These are phyloP conservation scores for Pseudopipra pipra DNA, from an alignment of 2,113 vertebrate genomes.

Conservation along the genomic window DNA sequence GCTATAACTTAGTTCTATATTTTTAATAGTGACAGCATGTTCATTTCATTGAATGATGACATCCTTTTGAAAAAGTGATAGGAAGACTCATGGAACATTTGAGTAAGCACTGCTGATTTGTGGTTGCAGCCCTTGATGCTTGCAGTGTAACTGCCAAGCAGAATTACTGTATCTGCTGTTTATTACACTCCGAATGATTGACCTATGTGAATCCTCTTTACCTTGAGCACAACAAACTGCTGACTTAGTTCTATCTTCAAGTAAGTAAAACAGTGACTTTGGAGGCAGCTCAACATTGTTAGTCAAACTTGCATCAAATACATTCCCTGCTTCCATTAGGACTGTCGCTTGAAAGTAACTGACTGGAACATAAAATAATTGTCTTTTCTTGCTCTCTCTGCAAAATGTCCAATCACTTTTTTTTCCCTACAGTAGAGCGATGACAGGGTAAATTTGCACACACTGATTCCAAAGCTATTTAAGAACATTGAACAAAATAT, in stretches of 20 bases:
- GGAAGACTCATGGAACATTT: constrained; percentile 43
- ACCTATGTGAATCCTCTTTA: constrained; percentile 43
- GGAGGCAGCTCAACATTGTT: constrained; percentile 26
- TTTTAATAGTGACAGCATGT: constrained; percentile 12
- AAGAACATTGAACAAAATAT: not conserved
- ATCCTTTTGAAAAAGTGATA: constrained; percentile 28
- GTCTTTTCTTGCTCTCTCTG: constrained; percentile 20
- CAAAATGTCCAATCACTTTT: not conserved
- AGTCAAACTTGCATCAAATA: constrained; percentile 8
- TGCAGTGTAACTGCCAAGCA: constrained; percentile 24
- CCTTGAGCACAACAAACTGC: constrained; percentile 43
- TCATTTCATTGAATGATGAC: constrained; percentile 35
- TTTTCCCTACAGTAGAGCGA: not conserved
- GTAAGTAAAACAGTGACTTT: constrained; percentile 40
- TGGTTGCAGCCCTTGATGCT: not conserved
- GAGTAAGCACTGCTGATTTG: constrained; percentile 53
- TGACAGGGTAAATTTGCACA: not conserved
- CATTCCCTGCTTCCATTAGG: constrained; percentile 14
- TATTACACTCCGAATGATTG: constrained; percentile 48
- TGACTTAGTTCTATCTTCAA: constrained; percentile 33
- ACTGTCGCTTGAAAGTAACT: constrained; percentile 25
- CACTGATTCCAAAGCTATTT: not conserved
- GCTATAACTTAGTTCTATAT: not conserved
- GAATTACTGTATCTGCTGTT: constrained; percentile 59
- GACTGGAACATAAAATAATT: constrained; percentile 57